Evolutionary conservation across 2,888 invertebrate genomes (phyloP), one percentile per base, ranked within the genome.

Genomic region (Enoplolaimus lenunculus): DNA sequence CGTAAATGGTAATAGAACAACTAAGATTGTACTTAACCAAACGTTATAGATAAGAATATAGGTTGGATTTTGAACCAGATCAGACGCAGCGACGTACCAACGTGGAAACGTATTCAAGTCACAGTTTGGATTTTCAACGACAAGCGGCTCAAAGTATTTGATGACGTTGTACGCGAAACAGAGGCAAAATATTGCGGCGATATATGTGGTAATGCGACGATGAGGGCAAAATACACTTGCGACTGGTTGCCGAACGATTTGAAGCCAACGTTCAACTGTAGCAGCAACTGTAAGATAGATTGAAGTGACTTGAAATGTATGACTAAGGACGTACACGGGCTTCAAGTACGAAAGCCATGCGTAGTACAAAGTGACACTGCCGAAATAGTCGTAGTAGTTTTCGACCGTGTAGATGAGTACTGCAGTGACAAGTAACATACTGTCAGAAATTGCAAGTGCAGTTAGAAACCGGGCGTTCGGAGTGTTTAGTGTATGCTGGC

Each of bases 11-110:
- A 95, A 86, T 77, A 92, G 87, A 82, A 94, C 93, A 87, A 93
- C 90, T 77, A 94, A 89, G 74, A 94, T 86, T 77, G 95, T 86
- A 83, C 95, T 94, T 83, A 93, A 86, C 90, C 93, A 93, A 80
- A 92, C 89, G 74, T 93, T 90, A 83, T 95, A 97, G 62, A 93
- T 86, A 59, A 66, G 2, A 34, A 66, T 66, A n/a, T 66, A 66
- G 67, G 7, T 21, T 7, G 67, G 67, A 31, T 66, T 31, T n/a
- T n/a, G n/a, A 7, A 31, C 67, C 7, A 66, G n/a, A 13, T 2
- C 3, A 31, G 67, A 66, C 30, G 34, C 29, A 13, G 21, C 7
- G 45, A 45, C 21, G 21, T 13, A 21, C 45, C 45, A 45, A 45
- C 45, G 45, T 21, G 7, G 21, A 64, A 70, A 71, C 60, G 33